Evolutionary conservation across 2,888 invertebrate genomes (phyloP), one percentile per base, ranked within the genome.

Genomic region (Dorcus parallelipipedus): DNA sequence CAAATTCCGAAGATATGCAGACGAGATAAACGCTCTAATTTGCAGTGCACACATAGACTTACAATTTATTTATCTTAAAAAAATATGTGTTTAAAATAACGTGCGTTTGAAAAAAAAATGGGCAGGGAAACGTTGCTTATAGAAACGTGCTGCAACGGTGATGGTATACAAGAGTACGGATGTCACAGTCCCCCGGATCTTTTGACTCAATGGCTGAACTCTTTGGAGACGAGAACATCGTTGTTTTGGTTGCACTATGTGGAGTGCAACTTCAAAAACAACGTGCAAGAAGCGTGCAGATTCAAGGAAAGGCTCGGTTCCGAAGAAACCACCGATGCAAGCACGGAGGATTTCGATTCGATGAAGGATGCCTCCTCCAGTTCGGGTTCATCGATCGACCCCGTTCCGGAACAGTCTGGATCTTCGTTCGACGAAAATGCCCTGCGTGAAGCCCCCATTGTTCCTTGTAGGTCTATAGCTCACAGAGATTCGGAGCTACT

Each of bases 401-500:
- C 26, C 23, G 38, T 40, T 10, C 10, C 33, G 23, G 49, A 43
- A 10, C 49, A 40, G 38, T 47, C 52, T n/a, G 26, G 45, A 14
- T 43, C 41, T 23, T 38, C 38, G 33, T 43, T 42, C 39, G 52
- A 48, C 3, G 58, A 58, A 9, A 14, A 42, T 9, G 48, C 52
- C 23, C 39, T 50, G 4, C 38, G 52, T 47, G 62, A 67, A 48
- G 54, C 58, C 49, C 61, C 58, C n/a, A 64, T 68, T 10, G 63
- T 59, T 50, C 67, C 74, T 20, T 79, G 79, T 61, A 73, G 73
- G 61, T 78, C 78, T 57, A 78, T 79, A 39, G 79, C 79, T 20
- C 79, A 79, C 63, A 63, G 78, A 56, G 79, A 79, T 62, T 73
- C 77, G 6, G 78, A 78, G 66, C 69, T 79, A 52, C 69, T 79